Evolutionary conservation across 1,140 invertebrate species (phyloP), one percentile per base, ranked within the genome.

Genomic region (Aphelenchoides avenae): DNA sequence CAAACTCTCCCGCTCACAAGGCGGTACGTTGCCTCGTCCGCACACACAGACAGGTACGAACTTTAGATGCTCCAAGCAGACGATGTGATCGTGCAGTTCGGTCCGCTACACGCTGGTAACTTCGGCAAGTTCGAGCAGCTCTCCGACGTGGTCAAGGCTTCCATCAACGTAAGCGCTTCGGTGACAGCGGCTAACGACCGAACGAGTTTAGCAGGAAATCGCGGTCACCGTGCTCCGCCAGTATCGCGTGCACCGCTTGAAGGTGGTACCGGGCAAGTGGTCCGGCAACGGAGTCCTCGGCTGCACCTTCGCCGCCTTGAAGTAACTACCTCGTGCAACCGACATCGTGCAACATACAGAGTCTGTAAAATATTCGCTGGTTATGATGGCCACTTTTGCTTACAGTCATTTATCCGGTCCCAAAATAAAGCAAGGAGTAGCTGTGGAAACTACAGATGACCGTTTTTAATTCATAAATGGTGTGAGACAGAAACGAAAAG

Each of bases 41-140:
- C 9, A 46, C 42, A 43, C 22, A 22, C 11, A 53, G 5, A 9
- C 6, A 44, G n/a, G 3, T 13, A 42, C 15, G 33, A 5, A 13
- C 41, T 62, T 58, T 9, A 64, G 64, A 62, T 59, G n/a, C 34
- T 68, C 13, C 24, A 53, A 22, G 18, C 26, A 0, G 53, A 50
- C 5, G 65, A 68, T 61, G 15, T 52, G 13, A 52, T 68, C 33
- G 49, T 68, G 41, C 65, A 68, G 44, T 70, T 67, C 37, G 65
- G 67, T 15, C 27, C 15, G 5, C 24, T 68, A 7, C 67, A 70
- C 41, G 68, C 56, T 13, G 67, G 48, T 27, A 68, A 65, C 33
- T 68, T 67, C 64, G 30, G 47, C 18, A 47, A 47, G 13, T 29
- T 68, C 24, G 18, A 60, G 13, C 55, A 68, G 22, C n/a, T 68